Evolutionary conservation across 2,797 vertebrate species (phyloP).

Genomic region (Manis pentadactyla): DNA sequence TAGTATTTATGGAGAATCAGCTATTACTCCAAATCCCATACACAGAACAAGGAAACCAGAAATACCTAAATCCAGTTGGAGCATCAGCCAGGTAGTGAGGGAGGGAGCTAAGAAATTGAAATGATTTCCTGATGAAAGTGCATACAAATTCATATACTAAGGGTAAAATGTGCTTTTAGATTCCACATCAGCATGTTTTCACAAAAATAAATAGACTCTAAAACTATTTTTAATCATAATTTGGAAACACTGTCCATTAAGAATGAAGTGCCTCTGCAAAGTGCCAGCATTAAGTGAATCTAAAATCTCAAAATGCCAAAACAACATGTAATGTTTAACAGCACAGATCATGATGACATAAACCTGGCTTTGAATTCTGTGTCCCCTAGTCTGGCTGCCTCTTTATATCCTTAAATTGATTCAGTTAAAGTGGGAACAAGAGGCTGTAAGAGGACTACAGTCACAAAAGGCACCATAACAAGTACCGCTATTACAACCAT

Average conservation of each 20-base stretch:
- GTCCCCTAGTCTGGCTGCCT: neutral
- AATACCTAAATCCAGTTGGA: neutral
- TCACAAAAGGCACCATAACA: neutral
- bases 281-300: neutral
- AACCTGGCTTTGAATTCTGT: neutral
- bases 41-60: neutral
- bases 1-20: neutral
- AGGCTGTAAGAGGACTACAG: neutral
- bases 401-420: neutral
- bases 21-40: neutral
- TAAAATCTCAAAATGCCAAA: neutral
- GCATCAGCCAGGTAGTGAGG: neutral
- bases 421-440: neutral
- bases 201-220: neutral
- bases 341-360: neutral
- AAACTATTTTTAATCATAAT: neutral
- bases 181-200: neutral
- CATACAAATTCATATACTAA: neutral
- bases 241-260: slow-evolving; percentile 26
- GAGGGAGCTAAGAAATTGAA: neutral
- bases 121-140: neutral
- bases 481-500: neutral
- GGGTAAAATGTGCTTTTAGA: neutral
- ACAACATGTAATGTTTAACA: neutral
- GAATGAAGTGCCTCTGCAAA: neutral